These are phyloP conservation scores for Aphelocoma coerulescens DNA, from an alignment of 2,113 vertebrate species.

Conservation along the genomic window DNA sequence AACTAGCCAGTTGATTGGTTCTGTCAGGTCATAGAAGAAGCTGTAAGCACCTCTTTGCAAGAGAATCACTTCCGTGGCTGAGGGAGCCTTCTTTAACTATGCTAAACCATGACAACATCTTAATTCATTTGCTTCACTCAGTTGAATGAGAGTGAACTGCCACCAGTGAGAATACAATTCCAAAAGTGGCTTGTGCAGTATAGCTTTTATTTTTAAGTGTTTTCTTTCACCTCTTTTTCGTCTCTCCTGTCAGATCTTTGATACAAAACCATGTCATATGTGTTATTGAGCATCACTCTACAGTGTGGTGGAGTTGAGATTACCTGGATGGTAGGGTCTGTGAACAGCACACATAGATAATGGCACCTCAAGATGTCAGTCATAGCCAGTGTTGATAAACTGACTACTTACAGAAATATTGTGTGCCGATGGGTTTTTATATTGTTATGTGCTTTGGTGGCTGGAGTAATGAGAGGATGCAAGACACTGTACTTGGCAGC, in stretches of 20 bases:
- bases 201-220: background rate
- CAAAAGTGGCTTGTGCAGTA: background rate
- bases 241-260: background rate
- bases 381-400: background rate
- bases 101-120: no score
- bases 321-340: background rate
- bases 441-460: background rate
- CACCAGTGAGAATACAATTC: background rate
- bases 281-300: background rate
- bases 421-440: background rate
- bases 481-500: background rate
- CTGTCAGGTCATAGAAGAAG: no score
- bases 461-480: background rate
- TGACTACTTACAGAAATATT: background rate
- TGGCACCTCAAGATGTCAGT: background rate
- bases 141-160: background rate
- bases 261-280: background rate
- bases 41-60: no score
- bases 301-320: background rate
- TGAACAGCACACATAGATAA: background rate
- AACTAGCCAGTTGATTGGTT: no score
- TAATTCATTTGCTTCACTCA: background rate
- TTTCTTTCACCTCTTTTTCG: background rate
- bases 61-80: no score
- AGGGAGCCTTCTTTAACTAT: no score